Percentiles rank a stretch among this genome's conserved stretches.
These are phyloP conservation scores for Peromyscus eremicus DNA, from an alignment of 2,797 vertebrate species.

Conservation along the genomic window DNA sequence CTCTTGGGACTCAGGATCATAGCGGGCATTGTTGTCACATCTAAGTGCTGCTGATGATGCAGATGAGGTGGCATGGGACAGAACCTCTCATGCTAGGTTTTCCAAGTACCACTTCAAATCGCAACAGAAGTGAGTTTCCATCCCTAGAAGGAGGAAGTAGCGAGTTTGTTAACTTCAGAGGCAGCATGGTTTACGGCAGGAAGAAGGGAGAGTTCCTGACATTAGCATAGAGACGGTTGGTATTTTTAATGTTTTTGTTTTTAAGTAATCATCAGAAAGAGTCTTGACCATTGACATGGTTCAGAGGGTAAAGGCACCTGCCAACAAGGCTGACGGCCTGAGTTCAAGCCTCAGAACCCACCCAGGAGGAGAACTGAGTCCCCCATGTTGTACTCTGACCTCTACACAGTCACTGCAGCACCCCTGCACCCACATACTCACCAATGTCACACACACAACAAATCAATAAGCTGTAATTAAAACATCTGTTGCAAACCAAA, in stretches of 20 bases:
- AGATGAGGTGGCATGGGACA: not conserved
- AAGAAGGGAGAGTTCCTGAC: not conserved
- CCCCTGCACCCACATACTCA: not conserved
- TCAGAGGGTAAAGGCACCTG: not conserved
- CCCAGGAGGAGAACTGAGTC: not conserved
- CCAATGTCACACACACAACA: not conserved
- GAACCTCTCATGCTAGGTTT: not conserved
- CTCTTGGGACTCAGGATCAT: not conserved
- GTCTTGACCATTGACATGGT: not conserved
- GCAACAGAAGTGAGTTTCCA: not conserved
- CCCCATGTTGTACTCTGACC: not conserved
- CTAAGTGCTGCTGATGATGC: not conserved
- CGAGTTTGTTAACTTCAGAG: conserved; percentile 2
- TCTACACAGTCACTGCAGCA: not conserved
- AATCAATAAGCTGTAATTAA: not conserved
- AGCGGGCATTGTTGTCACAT: not conserved
- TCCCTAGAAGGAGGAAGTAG: not conserved
- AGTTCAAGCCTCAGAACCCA: not conserved
- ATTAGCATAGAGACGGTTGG: not conserved
- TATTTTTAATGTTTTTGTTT: not conserved
- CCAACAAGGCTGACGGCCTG: not conserved
- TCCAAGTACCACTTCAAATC: not conserved
- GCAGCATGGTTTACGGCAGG: not conserved
- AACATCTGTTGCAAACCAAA: conserved; percentile 4
- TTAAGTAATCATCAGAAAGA: not conserved